Base-by-base conservation (phyloP, 1,140 invertebrate genomes). In the Achatina immaculata region DNA sequence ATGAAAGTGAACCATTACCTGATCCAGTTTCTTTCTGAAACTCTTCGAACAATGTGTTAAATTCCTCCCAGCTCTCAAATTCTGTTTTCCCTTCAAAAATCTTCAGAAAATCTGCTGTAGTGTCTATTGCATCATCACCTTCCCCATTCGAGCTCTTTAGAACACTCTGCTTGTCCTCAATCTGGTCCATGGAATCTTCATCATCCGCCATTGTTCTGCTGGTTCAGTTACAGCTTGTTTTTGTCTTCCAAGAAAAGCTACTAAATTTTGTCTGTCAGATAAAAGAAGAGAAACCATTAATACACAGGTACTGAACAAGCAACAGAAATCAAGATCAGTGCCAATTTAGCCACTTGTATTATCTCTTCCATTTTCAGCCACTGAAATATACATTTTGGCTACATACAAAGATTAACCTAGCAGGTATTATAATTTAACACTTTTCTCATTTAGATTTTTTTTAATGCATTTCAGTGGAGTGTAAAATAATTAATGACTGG, bases 1-100 rank as follows among this genome's bases (percentile, higher is more conserved):
- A n/a, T n/a, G n/a, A n/a, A n/a, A n/a, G n/a, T n/a, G n/a, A n/a
- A n/a, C 2, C 9, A 14, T 55, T 55, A 80, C 78, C 76, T 45
- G 76, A 78, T 1, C 76, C 76, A 28, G 76, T 78, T 24, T 68
- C 76, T 34, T 68, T 66, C 65, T 78, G 76, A 68, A 78, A 78
- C n/a, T 78, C 65, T 36, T 78, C 76, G 68, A 78, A 78, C 40
- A 80, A 72, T 4, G 65, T 80, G 6, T 24, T 40, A 42, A 80
- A 80, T 36, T 80, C 66, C 72, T 71, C 66, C 66, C 66, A 80
- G 48, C 78, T 72, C 1, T 80, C 48, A 58, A 80, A 80, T 31
- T 71, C 68, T 72, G 68, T 71, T 38, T 80, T 80, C 36, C 68
- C 78, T 80, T 80, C 43, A 55, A 71, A 80, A 28, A 71, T 58